Evolutionary conservation across 2,797 vertebrate species (phyloP), one percentile per base, ranked within the genome.

Genomic region (Hafferia zeledoni): DNA sequence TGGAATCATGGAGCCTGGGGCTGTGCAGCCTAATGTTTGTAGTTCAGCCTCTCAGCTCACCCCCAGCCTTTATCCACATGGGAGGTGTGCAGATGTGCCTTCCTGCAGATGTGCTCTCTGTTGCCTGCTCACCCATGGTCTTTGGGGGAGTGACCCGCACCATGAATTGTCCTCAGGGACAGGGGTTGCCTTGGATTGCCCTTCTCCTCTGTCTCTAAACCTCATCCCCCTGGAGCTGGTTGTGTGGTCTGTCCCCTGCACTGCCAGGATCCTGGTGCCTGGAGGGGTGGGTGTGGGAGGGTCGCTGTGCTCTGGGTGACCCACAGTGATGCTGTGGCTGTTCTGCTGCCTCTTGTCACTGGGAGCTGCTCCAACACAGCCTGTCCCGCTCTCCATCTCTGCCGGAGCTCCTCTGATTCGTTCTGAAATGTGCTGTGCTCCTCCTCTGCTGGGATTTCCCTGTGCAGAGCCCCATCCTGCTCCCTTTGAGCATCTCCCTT

Each of bases 61-160:
- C 49, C 15, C 55, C 27, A 33, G 46, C 37, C n/a, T 47, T 43
- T 30, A 18, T 24, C 64, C 5, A 0, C 7, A 0, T 0, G 0
- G 19, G 19, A 23, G 13, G 20, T 1, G 1, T 37, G 52, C 8
- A 27, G 65, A 31, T 53, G 52, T 95, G 61, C 61, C 72, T 59
- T 55, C 59, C 64, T 1, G 0, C 52, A 53, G 52, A 7, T 53
- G 30, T 53, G 52, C 12, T 31, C 37, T 39, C 24, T 4, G 9
- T 44, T 61, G 14, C 65, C 60, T 43, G 46, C 53, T 49, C 53
- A 4, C 43, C 7, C 1, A 0, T 39, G 37, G 39, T 19, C 22
- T 18, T 5, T 37, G 6, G 14, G 35, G 59, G 5, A 44, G 44
- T 1, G 1, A 35, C 61, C 55, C 2, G 0, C 2, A 4, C 68